Conservation (phyloP, 2,113 vertebrate species). For the Hemicordylus capensis region DNA sequence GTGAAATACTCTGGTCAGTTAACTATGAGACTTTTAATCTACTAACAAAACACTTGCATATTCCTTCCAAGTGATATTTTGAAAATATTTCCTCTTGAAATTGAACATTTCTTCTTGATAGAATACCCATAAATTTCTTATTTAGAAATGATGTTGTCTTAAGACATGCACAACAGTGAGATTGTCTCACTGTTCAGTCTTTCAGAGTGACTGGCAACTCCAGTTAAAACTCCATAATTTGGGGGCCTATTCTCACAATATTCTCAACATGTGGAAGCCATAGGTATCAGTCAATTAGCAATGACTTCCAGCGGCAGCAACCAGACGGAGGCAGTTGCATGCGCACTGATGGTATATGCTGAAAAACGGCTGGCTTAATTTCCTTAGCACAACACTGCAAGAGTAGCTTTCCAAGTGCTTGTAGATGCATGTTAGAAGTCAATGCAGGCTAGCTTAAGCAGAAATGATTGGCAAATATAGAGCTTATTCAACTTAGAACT, state of each 20-base stretch:
- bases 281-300: neutral
- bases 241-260: neutral
- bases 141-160: no score
- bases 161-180: neutral
- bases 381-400: neutral
- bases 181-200: neutral
- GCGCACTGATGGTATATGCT: neutral
- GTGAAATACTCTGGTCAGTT: neutral
- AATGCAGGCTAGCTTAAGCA: neutral
- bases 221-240: neutral
- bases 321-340: neutral
- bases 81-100: neutral
- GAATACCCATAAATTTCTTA: no score
- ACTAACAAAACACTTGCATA: neutral
- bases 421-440: neutral
- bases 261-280: neutral
- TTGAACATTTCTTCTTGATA: neutral
- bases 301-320: neutral
- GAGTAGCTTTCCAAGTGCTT: neutral
- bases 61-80: neutral
- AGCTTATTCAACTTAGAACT: neutral
- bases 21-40: neutral
- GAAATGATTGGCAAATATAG: neutral
- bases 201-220: neutral
- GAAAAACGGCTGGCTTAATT: neutral